Evolutionary conservation across 2,113 vertebrate genomes (phyloP), one percentile per base, ranked within the genome.

Genomic region (Tretioscincus oriximinensis): DNA sequence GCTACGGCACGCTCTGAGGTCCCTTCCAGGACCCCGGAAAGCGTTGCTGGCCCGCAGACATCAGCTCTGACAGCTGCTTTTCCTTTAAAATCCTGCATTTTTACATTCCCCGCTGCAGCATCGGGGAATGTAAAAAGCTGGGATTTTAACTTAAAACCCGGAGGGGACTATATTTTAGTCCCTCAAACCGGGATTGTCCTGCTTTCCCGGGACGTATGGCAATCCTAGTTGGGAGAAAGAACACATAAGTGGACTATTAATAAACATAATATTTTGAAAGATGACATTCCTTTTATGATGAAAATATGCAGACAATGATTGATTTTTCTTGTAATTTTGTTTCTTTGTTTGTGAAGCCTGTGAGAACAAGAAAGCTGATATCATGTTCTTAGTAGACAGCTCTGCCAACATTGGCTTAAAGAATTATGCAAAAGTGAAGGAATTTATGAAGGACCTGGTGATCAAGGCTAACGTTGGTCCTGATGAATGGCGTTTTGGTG

Each of bases 301-400:
- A 47, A 72, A 76, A 12, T 24, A 49, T 29, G 54, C 68, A 66
- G 24, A 31, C 2, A 24, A 54, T 67, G 10, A 21, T 75, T 26
- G 58, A 31, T 54, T 8, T 51, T 24, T 26, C 24, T 41, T 31
- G 31, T 63, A 67, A 75, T 22, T 11, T 58, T 58, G 12, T 58
- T 58, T 58, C 14, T 58, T 79, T 74, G 28, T 54, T 60, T 81
- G 58, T 68, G 8, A 78, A 95, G 94, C 84, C 72, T 95, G 93
- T 83, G 89, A 90, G 64, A 75, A 90, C 28, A 87, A 91, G 90
- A 90, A 88, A 83, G 92, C 91, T 0, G 94, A 95, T 73, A 73
- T 95, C 78, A 91, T 94, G 88, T 95, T 95, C 81, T 89, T 95
- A 58, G 90, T 95, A 86, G 93, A 95, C 84, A 94, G 92, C 78